Percentiles rank a stretch among this genome's conserved stretches.
These are phyloP conservation scores for Drosophila fulvimacula DNA, from an alignment of 2,888 invertebrate species.

Conservation along the genomic window DNA sequence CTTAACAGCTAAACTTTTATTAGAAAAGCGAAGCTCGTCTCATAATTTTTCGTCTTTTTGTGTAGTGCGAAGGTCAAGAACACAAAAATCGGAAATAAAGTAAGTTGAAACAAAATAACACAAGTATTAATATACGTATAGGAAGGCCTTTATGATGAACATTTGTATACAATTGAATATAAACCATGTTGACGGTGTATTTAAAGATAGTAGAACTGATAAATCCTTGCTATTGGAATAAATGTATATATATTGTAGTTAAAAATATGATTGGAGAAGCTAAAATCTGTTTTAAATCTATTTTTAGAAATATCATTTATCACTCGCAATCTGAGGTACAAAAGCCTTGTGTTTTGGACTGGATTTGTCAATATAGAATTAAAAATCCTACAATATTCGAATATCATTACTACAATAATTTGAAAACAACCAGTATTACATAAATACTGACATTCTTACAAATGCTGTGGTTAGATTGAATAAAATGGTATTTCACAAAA, in stretches of 20 bases:
- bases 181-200: slow-evolving; percentile 3
- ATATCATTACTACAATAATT: too few relatives aligned
- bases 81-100: background rate
- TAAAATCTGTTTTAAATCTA: background rate
- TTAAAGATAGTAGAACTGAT: slow-evolving; percentile 24
- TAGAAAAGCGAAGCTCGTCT: background rate
- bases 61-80: background rate
- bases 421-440: too few relatives aligned
- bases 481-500: too few relatives aligned
- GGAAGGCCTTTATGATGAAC: slow-evolving; percentile 3
- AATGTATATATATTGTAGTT: background rate
- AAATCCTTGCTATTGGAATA: background rate
- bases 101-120: background rate
- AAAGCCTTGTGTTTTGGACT: too few relatives aligned
- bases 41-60: background rate
- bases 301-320: background rate
- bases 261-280: background rate
- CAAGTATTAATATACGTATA: background rate
- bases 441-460: too few relatives aligned
- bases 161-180: slow-evolving; percentile 2
- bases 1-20: too few relatives aligned
- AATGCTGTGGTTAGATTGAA: too few relatives aligned
- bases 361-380: too few relatives aligned
- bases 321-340: too few relatives aligned
- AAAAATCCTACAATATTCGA: too few relatives aligned